Conservation (phyloP, 2,888 invertebrate species). For the Eumerus sabulonum region DNA sequence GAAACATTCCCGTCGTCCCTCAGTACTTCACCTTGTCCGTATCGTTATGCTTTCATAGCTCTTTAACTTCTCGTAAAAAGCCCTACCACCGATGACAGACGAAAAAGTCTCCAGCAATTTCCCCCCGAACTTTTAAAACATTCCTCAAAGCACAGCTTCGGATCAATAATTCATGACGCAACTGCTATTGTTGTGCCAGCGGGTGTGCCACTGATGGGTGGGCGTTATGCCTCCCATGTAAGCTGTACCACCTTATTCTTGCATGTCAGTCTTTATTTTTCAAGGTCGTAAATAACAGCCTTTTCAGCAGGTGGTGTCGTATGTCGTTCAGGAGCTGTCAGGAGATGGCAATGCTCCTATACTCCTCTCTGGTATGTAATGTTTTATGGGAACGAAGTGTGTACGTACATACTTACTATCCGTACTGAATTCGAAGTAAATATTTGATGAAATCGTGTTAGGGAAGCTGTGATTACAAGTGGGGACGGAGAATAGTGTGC, state of each 20-base stretch:
- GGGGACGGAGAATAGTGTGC: constrained; percentile 40
- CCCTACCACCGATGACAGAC: constrained; percentile 51
- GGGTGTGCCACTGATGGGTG: constrained; percentile 34
- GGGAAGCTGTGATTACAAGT: constrained; percentile 63
- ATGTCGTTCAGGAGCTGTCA: constrained; percentile 52
- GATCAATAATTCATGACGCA: constrained; percentile 60
- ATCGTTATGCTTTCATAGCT: constrained; percentile 48
- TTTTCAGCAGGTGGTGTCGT: constrained; percentile 60
- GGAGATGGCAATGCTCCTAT: neutral
- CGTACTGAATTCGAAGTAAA: constrained; percentile 56
- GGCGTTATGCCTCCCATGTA: constrained; percentile 16
- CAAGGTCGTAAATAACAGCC: constrained; percentile 67
- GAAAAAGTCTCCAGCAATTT: constrained; percentile 26
- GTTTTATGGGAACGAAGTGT: constrained; percentile 18
- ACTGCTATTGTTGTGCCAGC: constrained; percentile 12
- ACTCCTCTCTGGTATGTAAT: neutral
- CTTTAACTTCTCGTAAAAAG: constrained; percentile 60
- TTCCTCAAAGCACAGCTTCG: constrained; percentile 33
- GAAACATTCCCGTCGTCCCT: no score
- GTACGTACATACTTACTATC: constrained; percentile 43
- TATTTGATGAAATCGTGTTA: constrained; percentile 62
- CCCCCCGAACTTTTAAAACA: neutral
- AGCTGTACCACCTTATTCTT: constrained; percentile 53
- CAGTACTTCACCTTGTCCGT: constrained; percentile 21
- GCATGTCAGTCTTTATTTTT: constrained; percentile 60